These are phyloP conservation scores for Turritopsis rubra DNA, from an alignment of 30 jellyfish, hydroid and myxozoan species.

Conservation along the genomic window DNA sequence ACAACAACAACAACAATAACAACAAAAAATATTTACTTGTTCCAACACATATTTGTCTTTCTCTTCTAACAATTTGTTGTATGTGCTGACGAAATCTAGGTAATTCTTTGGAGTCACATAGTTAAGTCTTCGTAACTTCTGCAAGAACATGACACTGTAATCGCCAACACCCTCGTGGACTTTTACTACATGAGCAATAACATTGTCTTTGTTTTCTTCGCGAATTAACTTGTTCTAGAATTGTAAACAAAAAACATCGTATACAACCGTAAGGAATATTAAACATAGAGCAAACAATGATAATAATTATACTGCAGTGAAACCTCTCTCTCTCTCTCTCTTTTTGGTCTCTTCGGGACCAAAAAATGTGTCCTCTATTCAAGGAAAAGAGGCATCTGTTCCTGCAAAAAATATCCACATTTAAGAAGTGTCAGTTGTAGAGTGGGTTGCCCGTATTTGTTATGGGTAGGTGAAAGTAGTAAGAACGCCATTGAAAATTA, in stretches of 20 bases:
- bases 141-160: constrained; percentile 68
- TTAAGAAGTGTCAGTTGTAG: too few species aligned
- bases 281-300: not conserved
- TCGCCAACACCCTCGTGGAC: constrained; percentile 95
- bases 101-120: constrained; percentile 95
- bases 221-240: constrained; percentile 73
- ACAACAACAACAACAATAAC: not conserved
- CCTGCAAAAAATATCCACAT: too few species aligned
- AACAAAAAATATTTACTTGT: constrained; percentile 55
- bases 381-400: too few species aligned
- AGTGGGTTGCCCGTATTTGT: too few species aligned
- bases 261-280: not conserved
- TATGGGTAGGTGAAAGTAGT: too few species aligned
- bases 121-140: constrained; percentile 76
- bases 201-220: constrained; percentile 64
- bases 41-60: constrained; percentile 87
- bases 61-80: constrained; percentile 66
- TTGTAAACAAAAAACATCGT: not conserved
- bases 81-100: constrained; percentile 89
- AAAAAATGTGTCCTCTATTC: too few species aligned
- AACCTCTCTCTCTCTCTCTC: too few species aligned
- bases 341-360: too few species aligned
- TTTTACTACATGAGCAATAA: constrained; percentile 75
- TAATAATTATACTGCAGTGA: too few species aligned
- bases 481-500: too few species aligned